Conservation (phyloP, 2,888 invertebrate genomes). For the Nebria brevicollis region DNA sequence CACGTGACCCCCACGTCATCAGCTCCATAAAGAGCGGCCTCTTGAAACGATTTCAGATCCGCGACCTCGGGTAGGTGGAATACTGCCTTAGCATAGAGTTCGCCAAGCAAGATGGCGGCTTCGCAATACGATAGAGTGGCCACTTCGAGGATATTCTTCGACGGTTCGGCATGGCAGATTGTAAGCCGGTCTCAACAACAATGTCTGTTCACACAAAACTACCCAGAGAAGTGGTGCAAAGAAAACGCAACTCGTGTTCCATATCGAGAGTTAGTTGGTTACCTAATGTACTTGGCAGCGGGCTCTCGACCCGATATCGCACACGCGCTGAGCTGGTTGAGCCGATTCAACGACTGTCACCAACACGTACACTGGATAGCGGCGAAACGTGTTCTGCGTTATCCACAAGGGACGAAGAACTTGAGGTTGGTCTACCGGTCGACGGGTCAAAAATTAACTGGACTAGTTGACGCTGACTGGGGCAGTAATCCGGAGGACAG, state of each 20-base stretch:
- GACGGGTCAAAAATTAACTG: not conserved
- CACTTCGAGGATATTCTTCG: too few relatives aligned
- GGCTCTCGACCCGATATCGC: not conserved
- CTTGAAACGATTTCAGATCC: not conserved
- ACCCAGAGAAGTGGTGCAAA: too few relatives aligned
- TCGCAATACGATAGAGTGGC: too few relatives aligned
- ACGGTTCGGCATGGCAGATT: too few relatives aligned
- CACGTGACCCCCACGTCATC: slow-evolving; percentile 49
- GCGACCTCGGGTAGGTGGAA: not conserved
- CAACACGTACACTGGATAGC: not conserved
- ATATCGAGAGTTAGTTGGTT: not conserved
- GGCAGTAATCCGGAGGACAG: not conserved
- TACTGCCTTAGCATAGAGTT: not conserved
- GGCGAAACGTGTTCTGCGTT: not conserved
- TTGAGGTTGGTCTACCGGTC: not conserved
- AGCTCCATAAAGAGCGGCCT: not conserved
- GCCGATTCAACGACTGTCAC: not conserved
- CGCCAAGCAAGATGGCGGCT: not conserved
- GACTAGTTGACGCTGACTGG: not conserved
- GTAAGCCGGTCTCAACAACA: too few relatives aligned
- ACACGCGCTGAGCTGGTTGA: not conserved
- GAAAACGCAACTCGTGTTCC: too few relatives aligned
- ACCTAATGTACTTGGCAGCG: not conserved
- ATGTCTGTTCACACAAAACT: too few relatives aligned
- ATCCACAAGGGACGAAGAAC: not conserved